Conservation (phyloP, 2,113 vertebrate species). For the Lycaon pictus region DNA sequence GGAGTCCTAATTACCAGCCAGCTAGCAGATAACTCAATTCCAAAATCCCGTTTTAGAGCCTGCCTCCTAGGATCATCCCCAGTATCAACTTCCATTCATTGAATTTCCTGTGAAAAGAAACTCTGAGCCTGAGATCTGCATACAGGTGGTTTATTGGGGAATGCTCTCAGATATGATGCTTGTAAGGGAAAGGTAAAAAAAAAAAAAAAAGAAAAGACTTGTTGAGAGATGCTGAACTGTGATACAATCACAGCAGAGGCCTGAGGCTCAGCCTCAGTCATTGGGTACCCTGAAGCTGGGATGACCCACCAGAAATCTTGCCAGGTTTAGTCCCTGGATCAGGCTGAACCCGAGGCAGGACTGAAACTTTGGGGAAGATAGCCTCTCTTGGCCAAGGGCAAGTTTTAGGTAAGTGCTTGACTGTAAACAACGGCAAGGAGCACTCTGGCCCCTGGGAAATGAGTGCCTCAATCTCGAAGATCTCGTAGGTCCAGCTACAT, state of each 20-base stretch:
- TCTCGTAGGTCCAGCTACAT: background rate
- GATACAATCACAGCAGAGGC: background rate
- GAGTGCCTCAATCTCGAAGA: background rate
- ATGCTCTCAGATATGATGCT: background rate
- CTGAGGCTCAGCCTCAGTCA: background rate
- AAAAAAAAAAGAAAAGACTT: background rate
- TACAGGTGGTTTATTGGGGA: background rate
- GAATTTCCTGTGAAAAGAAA: constrained; percentile 11
- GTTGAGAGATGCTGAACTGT: background rate
- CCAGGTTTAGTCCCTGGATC: background rate
- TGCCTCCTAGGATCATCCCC: background rate
- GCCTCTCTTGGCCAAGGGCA: background rate
- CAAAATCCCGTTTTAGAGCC: background rate
- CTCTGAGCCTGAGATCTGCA: background rate
- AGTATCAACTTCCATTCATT: background rate
- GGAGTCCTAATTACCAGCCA: background rate
- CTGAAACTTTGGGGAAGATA: background rate
- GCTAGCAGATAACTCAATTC: background rate
- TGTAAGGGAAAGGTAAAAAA: background rate
- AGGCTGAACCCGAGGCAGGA: background rate
- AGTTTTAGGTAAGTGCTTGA: background rate
- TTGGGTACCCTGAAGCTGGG: background rate
- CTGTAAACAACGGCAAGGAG: background rate
- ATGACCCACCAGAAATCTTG: background rate
- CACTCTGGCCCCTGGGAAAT: background rate